Evolutionary conservation across 2,888 invertebrate genomes (phyloP).

Genomic region (Ophion ventricosus): DNA sequence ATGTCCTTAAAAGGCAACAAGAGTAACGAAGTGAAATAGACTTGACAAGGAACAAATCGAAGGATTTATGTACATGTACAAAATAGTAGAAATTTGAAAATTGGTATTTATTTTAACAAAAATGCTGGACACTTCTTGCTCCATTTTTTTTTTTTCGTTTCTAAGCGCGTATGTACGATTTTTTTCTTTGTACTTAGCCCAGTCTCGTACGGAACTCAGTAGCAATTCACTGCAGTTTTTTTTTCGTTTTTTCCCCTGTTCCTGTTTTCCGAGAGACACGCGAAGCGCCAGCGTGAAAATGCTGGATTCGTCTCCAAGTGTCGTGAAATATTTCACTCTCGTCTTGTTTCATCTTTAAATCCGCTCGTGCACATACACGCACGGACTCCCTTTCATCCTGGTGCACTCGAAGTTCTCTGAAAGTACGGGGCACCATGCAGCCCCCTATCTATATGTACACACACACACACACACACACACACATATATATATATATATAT

Average conservation of each 20-base stretch:
- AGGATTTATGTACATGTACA: too few relatives aligned
- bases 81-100: not conserved
- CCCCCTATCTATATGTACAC: not conserved
- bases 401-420: conserved; percentile 28
- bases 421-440: not conserved
- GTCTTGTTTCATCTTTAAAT: conserved; percentile 47
- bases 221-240: not conserved
- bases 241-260: not conserved
- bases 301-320: conserved; percentile 9
- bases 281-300: not conserved
- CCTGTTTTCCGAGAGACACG: not conserved
- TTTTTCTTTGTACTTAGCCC: not conserved
- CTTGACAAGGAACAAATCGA: too few relatives aligned
- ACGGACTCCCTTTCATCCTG: conserved; percentile 3
- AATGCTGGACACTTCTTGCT: not conserved
- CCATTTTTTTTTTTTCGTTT: not conserved
- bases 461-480: too few relatives aligned
- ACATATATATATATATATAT: too few relatives aligned
- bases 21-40: too few relatives aligned
- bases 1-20: too few relatives aligned
- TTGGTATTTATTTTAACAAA: not conserved
- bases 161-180: not conserved
- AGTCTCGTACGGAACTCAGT: not conserved
- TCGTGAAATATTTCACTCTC: conserved; percentile 30
- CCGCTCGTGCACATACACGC: conserved; percentile 22